Conservation (phyloP, 2,113 vertebrate species). For the Cyprinodon tularosa region DNA sequence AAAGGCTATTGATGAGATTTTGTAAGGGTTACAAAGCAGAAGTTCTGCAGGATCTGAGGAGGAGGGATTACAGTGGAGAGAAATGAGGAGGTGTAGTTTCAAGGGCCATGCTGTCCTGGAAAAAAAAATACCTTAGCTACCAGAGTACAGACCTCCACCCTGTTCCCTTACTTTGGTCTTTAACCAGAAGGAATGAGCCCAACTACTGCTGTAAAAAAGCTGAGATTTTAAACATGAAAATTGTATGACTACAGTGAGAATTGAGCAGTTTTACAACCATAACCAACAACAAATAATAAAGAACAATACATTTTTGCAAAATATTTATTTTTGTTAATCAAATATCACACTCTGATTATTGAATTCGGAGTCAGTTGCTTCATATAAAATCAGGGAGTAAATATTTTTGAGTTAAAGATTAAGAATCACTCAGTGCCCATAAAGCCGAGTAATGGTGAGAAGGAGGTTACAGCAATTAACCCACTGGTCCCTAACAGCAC, state of each 20-base stretch:
- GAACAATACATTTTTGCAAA: not conserved
- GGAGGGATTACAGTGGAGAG: conserved; percentile 19
- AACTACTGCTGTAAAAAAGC: not conserved
- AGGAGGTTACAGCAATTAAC: too few relatives aligned
- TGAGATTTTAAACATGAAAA: not conserved
- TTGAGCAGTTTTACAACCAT: not conserved
- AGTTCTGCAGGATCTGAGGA: conserved; percentile 8
- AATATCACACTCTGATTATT: too few relatives aligned
- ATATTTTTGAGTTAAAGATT: too few relatives aligned
- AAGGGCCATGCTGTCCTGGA: conserved; percentile 37
- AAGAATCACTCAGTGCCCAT: too few relatives aligned
- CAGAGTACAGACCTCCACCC: conserved; percentile 43
- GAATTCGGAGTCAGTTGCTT: too few relatives aligned
- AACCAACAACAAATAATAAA: not conserved
- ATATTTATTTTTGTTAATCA: not conserved
- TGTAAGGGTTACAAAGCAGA: conserved; percentile 30
- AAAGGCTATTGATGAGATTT: conserved; percentile 66
- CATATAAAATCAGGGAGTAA: too few relatives aligned
- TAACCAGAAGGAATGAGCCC: conserved; percentile 21
- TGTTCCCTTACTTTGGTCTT: conserved; percentile 23
- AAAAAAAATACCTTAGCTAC: conserved; percentile 61
- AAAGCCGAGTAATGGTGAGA: too few relatives aligned
- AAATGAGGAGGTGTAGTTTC: conserved; percentile 33
- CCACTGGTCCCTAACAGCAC: too few relatives aligned
- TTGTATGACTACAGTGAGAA: not conserved